Base-by-base conservation (phyloP, 2,888 invertebrate genomes). In the Trilocha varians region DNA sequence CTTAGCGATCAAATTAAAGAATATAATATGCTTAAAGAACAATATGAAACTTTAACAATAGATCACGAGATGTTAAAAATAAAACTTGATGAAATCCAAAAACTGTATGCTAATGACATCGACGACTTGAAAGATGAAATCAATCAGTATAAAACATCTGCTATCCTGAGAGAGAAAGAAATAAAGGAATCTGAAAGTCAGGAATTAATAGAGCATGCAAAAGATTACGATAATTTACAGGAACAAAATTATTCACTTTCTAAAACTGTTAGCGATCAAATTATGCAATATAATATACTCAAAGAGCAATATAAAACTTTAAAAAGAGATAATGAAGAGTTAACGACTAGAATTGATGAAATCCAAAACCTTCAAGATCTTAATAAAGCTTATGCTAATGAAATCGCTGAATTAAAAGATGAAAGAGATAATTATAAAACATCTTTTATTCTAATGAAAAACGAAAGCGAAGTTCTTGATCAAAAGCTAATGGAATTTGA, bases 401-500 rank as follows among this genome's bases (percentile, higher is more conserved):
- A 58, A 46, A 59, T 77, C 2, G 58, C 57, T 41, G 55, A 42
- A 38, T 55, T 79, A 44, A 48, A 69, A 54, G 57, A 65, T 17
- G 63, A 75, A 54, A 73, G 68, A 43, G 50, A 55, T 6, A 50
- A 64, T 37, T 67, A 64, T 40, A 66, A 69, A 58, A 49, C 18
- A 5, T 53, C 58, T 36, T 44, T 57, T 55, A 70, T 78, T 36
- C 16, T 71, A 18, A 56, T 57, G 15, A 57, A 55, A 49, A 72
- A 70, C 49, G 69, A 78, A 49, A 78, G 67, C 49, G 51, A 58
- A 33, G 46, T 61, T 8, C 47, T 80, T 38, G 62, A 65, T 57
- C 45, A 55, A 15, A 74, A 67, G 53, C 33, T 73, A 32, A 44
- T 45, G 9, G 39, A 62, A 15, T 63, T 64, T 43, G 65, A 73